A percentile compares a stretch with the other conserved stretches of the same genome.
phyloP scores from a whole-genome alignment of 2,113 vertebrate genomes.

The Heloderma charlesbogerti region DNA sequence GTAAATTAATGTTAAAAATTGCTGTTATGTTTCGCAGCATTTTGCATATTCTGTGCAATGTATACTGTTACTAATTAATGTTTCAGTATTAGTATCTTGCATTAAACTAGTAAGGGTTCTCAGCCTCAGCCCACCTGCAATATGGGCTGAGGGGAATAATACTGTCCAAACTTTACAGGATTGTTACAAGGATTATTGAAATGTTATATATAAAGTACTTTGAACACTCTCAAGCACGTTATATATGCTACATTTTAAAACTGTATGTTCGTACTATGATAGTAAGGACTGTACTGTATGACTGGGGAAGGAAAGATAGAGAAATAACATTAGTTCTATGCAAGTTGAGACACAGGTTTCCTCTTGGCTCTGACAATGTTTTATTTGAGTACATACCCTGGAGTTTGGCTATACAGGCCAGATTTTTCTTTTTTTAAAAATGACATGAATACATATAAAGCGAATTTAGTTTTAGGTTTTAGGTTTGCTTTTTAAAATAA shows the following conservation, averaged over 20 bases:
- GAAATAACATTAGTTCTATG: constrained; percentile 34
- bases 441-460: constrained; percentile 46
- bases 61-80: background rate
- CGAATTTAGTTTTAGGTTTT: constrained; percentile 43
- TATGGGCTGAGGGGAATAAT: background rate
- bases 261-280: fast-evolving
- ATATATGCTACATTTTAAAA: background rate
- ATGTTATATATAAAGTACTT: background rate
- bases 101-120: background rate
- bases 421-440: constrained; percentile 42
- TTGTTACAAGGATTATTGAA: background rate
- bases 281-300: background rate
- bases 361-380: constrained; percentile 64
- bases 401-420: constrained; percentile 53
- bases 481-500: constrained; percentile 13
- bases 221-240: background rate
- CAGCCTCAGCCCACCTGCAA: background rate
- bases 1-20: background rate
- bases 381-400: constrained; percentile 66
- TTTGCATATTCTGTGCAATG: background rate
- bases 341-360: constrained; percentile 67
- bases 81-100: background rate
- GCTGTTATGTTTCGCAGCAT: background rate
- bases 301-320: background rate
- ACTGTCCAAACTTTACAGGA: background rate